Conservation (phyloP, 2,888 invertebrate species). For the Pemphredon lugubris region DNA sequence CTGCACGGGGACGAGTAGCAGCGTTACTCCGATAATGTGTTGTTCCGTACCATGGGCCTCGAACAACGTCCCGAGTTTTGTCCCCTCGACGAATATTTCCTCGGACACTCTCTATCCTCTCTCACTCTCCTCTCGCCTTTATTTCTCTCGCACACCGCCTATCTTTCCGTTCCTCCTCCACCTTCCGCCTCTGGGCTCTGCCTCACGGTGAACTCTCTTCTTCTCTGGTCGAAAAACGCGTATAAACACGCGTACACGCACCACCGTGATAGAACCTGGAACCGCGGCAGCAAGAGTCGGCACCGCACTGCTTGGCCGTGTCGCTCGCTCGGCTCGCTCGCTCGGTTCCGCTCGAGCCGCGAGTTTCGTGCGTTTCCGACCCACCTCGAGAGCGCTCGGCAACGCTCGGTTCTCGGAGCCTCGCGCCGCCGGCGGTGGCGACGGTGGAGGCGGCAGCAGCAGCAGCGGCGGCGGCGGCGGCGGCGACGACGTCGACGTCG, state of each 20-base stretch:
- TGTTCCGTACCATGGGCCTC: slow-evolving; percentile 40
- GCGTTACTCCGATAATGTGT: slow-evolving; percentile 38
- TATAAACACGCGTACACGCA: slow-evolving; percentile 64
- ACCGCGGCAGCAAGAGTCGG: slow-evolving; percentile 70
- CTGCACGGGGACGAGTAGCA: slow-evolving; percentile 3
- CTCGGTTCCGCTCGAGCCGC: slow-evolving; percentile 64
- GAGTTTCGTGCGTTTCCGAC: slow-evolving; percentile 65
- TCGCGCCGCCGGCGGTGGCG: slow-evolving; percentile 14
- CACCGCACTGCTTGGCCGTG: slow-evolving; percentile 69
- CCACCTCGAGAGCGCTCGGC: slow-evolving; percentile 52
- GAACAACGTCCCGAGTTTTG: slow-evolving; percentile 27
- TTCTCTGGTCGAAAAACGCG: slow-evolving; percentile 27
- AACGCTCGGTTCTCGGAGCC: slow-evolving; percentile 59
- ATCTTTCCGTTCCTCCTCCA: slow-evolving; percentile 9
- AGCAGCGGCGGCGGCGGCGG: not conserved
- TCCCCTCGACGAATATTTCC: slow-evolving; percentile 17
- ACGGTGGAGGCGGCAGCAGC: slow-evolving; percentile 5
- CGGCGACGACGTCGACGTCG: slow-evolving; percentile 6
- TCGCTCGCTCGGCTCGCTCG: slow-evolving; percentile 59
- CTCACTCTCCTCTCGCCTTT: not conserved
- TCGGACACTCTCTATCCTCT: not conserved
- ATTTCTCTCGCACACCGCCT: slow-evolving; percentile 7
- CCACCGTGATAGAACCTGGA: slow-evolving; percentile 45
- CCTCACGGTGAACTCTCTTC: slow-evolving; percentile 41
- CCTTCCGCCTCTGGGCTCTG: slow-evolving; percentile 13